Evolutionary conservation across 2,888 invertebrate genomes (phyloP).

Genomic region (Schizaphis graminum): DNA sequence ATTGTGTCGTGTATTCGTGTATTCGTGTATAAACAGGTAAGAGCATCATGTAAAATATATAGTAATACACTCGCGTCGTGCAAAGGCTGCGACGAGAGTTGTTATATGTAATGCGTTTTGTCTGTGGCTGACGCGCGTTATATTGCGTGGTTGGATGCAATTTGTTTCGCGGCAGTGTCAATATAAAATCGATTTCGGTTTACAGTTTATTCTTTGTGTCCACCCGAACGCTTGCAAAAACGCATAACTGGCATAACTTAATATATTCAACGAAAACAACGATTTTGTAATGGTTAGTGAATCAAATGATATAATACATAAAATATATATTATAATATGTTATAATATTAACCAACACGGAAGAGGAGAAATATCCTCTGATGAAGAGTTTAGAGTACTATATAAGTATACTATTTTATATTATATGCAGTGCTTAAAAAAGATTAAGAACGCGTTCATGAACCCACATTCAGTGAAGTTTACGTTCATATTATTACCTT

Average conservation of each 20-base stretch:
- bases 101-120: background rate
- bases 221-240: background rate
- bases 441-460: background rate
- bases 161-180: background rate
- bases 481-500: background rate
- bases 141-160: background rate
- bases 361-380: background rate
- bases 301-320: background rate
- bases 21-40: background rate
- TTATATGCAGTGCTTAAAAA: background rate
- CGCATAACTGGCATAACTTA: background rate
- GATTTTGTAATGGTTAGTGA: background rate
- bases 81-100: background rate
- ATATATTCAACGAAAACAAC: background rate
- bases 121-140: background rate
- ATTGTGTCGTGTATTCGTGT: background rate
- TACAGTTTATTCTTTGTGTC: background rate
- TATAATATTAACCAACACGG: background rate
- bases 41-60: background rate
- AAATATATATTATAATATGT: background rate
- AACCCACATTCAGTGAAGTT: background rate
- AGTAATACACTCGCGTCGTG: background rate
- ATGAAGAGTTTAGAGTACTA: no score
- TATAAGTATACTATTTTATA: background rate
- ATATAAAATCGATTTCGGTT: background rate